A percentile compares a stretch with the other conserved stretches of the same genome.
Evolutionary conservation across 2,888 invertebrate genomes (phyloP).

Genomic region (Thera obeliscata): DNA sequence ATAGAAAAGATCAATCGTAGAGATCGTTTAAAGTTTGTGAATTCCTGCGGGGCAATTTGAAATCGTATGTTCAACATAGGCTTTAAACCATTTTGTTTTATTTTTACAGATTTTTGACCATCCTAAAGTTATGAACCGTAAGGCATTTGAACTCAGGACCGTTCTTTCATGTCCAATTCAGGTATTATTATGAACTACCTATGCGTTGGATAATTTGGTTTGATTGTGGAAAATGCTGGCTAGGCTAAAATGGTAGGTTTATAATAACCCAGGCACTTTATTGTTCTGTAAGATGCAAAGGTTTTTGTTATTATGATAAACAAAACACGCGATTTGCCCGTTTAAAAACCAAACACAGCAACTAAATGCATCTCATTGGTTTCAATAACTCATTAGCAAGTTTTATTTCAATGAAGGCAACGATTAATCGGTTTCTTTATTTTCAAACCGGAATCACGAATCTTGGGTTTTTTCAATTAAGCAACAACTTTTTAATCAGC

Average conservation of each 20-base stretch:
- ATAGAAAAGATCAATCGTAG: constrained; percentile 38
- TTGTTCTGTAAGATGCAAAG: no score
- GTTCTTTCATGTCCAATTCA: no score
- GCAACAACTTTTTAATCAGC: constrained; percentile 18
- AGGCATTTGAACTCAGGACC: no score
- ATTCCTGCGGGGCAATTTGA: constrained; percentile 22
- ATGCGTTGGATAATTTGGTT: no score
- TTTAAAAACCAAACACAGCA: background rate
- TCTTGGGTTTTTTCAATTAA: constrained; percentile 15
- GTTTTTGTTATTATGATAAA: no score
- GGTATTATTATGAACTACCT: no score
- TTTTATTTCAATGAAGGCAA: constrained; percentile 10
- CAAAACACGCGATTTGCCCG: background rate
- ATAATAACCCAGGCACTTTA: no score
- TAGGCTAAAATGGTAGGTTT: no score
- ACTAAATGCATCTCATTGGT: constrained; percentile 23
- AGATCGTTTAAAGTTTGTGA: constrained; percentile 22
- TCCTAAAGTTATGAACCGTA: no score
- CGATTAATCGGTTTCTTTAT: constrained; percentile 26
- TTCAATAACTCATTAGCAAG: constrained; percentile 18
- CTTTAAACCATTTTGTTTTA: background rate
- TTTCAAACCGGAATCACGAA: constrained; percentile 36
- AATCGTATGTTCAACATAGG: constrained; percentile 19
- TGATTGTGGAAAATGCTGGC: no score
- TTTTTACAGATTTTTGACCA: no score